Evolutionary conservation across 2,888 invertebrate species (phyloP).

Genomic region (Cyclophora punctaria): DNA sequence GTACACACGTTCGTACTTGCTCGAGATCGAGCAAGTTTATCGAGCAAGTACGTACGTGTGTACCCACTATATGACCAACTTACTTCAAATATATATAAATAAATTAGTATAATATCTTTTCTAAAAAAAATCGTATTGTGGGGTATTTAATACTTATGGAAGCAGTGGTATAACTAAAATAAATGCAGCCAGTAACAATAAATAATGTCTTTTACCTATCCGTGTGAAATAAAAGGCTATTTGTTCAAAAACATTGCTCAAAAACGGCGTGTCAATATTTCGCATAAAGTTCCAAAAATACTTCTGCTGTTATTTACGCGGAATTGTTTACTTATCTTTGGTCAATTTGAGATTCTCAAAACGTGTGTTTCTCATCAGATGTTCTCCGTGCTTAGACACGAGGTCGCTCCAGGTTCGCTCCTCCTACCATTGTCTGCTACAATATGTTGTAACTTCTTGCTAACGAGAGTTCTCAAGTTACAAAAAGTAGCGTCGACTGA

Average conservation of each 20-base stretch:
- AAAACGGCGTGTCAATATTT: neutral
- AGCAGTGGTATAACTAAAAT: no score
- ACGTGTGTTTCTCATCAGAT: constrained; percentile 20
- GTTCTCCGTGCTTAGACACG: constrained; percentile 43
- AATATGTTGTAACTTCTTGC: constrained; percentile 67
- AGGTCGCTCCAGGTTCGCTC: constrained; percentile 44
- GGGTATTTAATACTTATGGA: no score
- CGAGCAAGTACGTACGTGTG: no score
- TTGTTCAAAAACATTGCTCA: neutral
- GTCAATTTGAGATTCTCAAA: constrained; percentile 19
- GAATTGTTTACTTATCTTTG: constrained; percentile 13
- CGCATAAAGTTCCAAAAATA: neutral
- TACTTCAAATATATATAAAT: no score
- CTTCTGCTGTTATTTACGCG: neutral
- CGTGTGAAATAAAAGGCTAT: no score
- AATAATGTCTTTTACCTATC: no score
- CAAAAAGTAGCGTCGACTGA: constrained; percentile 7
- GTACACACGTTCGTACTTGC: no score
- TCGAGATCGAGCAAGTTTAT: no score
- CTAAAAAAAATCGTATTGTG: no score
- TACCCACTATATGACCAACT: no score
- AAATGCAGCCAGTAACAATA: no score
- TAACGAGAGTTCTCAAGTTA: constrained; percentile 48
- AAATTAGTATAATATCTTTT: no score
- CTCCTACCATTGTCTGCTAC: constrained; percentile 67